Evolutionary conservation across 2,797 vertebrate species (phyloP).

Genomic region (Amblyraja radiata): DNA sequence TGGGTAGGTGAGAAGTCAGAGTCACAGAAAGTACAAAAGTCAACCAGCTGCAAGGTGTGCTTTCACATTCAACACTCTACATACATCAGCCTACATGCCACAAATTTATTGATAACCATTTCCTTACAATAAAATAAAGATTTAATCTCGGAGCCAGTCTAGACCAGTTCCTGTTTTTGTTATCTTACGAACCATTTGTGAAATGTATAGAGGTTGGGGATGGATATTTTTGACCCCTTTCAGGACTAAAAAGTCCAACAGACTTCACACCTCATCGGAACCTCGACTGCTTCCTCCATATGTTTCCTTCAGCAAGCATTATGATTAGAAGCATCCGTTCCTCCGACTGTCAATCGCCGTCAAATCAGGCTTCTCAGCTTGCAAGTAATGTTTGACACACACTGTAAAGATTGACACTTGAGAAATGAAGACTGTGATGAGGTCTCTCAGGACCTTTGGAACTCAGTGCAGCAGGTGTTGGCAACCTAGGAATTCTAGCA

Average conservation of each 20-base stretch:
- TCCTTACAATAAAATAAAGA: background rate
- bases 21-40: background rate
- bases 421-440: background rate
- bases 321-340: background rate
- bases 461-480: too few species aligned
- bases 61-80: background rate
- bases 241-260: background rate
- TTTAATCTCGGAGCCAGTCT: background rate
- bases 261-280: background rate
- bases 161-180: background rate
- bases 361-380: background rate
- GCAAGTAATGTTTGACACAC: background rate
- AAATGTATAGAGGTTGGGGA: background rate
- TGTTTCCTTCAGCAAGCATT: background rate
- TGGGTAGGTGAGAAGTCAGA: background rate
- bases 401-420: background rate
- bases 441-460: background rate
- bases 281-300: background rate
- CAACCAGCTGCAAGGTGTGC: background rate
- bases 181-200: background rate
- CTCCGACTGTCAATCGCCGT: background rate
- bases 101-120: background rate
- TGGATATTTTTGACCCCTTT: background rate
- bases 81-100: background rate
- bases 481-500: background rate